Evolutionary conservation across 2,888 invertebrate species (phyloP).

Genomic region (Erebia ligea): DNA sequence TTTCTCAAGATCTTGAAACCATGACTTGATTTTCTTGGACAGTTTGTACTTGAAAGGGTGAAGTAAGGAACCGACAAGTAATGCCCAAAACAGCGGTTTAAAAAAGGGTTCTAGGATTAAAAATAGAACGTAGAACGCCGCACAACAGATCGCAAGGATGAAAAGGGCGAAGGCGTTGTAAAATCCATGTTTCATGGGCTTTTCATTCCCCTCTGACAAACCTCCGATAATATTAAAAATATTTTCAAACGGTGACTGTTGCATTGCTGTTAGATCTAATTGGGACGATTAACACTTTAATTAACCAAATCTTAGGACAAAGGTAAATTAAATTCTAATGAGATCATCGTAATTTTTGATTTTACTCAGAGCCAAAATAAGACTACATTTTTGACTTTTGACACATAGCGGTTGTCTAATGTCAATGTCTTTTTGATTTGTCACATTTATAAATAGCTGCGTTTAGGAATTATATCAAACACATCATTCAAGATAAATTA

Average conservation of each 20-base stretch:
- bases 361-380: conserved; percentile 38
- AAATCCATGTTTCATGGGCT: conserved; percentile 95
- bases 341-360: conserved; percentile 43
- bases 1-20: conserved; percentile 89
- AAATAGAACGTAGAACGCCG: conserved; percentile 90
- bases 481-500: too few species aligned
- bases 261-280: conserved; percentile 55
- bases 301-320: conserved; percentile 24
- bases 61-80: conserved; percentile 97
- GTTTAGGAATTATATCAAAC: background rate
- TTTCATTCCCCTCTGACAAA: conserved; percentile 90
- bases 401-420: background rate
- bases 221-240: conserved; percentile 87
- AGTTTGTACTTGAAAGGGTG: conserved; percentile 96
- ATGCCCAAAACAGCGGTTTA: conserved; percentile 97
- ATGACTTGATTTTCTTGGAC: conserved; percentile 88
- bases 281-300: conserved; percentile 9
- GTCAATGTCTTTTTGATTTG: conserved; percentile 5
- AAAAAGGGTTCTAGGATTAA: conserved; percentile 95
- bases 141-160: conserved; percentile 86
- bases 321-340: conserved; percentile 36
- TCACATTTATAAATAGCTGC: conserved; percentile 11
- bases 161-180: conserved; percentile 94
- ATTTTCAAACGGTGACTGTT: conserved; percentile 86
- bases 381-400: conserved; percentile 39